These are phyloP conservation scores for Chelon auratus DNA, from an alignment of 2,797 vertebrate species.

Conservation along the genomic window DNA sequence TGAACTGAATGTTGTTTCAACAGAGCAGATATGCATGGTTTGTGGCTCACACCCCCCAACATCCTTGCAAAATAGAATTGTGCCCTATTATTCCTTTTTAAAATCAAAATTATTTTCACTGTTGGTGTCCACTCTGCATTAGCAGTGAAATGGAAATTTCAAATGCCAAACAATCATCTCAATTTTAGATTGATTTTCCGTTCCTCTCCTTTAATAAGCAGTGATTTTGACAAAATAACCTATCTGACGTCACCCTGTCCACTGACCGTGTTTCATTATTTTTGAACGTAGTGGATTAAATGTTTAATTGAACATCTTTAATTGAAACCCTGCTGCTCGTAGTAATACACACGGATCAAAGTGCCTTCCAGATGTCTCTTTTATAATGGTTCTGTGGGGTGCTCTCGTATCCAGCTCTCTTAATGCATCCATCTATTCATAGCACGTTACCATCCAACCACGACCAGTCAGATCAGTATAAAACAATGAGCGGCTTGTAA, in stretches of 20 bases:
- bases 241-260: too few species aligned
- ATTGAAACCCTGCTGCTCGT: neutral
- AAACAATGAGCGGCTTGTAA: too few species aligned
- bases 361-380: neutral
- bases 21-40: neutral
- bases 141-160: neutral
- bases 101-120: neutral
- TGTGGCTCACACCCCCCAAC: neutral
- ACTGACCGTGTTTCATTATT: neutral
- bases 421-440: conserved; percentile 1
- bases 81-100: neutral
- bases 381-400: neutral
- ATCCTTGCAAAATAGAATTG: neutral
- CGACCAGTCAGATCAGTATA: too few species aligned
- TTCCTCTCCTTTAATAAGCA: neutral
- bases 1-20: neutral
- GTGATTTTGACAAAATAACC: too few species aligned
- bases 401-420: neutral
- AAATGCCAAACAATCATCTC: too few species aligned
- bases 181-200: too few species aligned
- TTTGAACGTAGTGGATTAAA: neutral
- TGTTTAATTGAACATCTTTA: neutral
- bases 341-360: conserved; percentile 2
- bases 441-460: too few species aligned
- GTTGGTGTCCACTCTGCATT: neutral